Evolutionary conservation across 2,888 invertebrate genomes (phyloP), one percentile per base, ranked within the genome.

Genomic region (Apodemia duryi): DNA sequence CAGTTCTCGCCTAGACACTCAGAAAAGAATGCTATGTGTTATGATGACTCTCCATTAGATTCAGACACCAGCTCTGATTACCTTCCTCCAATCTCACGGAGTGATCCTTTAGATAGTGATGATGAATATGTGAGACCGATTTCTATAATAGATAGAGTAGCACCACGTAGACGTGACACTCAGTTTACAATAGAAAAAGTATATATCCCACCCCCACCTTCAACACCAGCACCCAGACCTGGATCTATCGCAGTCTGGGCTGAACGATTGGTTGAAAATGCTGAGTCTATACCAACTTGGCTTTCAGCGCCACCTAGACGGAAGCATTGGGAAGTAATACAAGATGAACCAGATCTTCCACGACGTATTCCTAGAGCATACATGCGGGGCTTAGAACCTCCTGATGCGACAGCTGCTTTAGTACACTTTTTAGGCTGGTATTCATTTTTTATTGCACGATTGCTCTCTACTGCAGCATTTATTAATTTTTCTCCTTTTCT

Each of bases 371-470:
- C 91, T 32, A 88, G 90, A 62, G 89, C 84, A 51, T 94, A 88
- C 63, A 90, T 93, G 72, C 89, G 95, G 72, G 95, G 95, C 7
- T 89, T 96, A 9, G 95, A 95, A 70, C 95, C 96, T 70, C 96
- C 96, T 73, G 96, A 96, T 75, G 92, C 94, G 1, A 92, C 95
- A 0, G 95, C 95, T 11, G 94, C 94, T 72, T 79, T 94, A 6
- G 88, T 96, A 4, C 93, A 95, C 38, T 95, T 95, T 77, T 81
- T 95, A n/a, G 96, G 95, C 79, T 97, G 97, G 97, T 94, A 95
- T 70, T 87, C 94, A 60, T 96, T 96, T 77, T 93, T 96, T 62
- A 78, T 94, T n/a, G 94, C 95, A 54, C 93, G 97, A 62, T 91
- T 96, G 83, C 85, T 96, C 63, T 93, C 96, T 38, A 92, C 96